Percentiles rank a stretch among this genome's conserved stretches.
Conservation (phyloP, 2,113 vertebrate genomes). For the Empidonax alnorum region DNA sequence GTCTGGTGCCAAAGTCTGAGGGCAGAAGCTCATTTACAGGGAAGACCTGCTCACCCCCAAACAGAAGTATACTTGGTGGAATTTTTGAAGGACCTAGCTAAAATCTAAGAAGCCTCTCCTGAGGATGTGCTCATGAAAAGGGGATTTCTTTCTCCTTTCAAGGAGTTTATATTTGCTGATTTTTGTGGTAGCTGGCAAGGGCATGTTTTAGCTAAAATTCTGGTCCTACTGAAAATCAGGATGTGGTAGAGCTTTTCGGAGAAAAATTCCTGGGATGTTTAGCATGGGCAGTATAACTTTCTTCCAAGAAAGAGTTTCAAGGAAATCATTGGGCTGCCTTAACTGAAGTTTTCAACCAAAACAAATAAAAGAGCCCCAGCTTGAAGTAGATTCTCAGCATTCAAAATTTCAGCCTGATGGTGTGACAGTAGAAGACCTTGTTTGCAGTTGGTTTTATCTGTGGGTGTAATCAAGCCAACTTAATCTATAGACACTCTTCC, state of each 20-base stretch:
- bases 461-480: slow-evolving; percentile 14
- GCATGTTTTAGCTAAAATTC: not conserved
- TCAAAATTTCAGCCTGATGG: not conserved
- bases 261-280: not conserved
- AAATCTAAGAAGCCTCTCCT: not conserved
- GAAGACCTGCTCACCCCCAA: not conserved
- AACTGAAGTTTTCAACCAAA: slow-evolving; percentile 37
- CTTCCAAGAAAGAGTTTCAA: not conserved
- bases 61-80: not conserved
- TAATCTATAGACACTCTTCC: not conserved
- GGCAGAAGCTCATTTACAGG: not conserved
- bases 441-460: slow-evolving; percentile 11
- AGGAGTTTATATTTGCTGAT: not conserved
- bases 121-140: not conserved
- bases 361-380: not conserved
- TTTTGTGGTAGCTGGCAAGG: not conserved
- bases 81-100: not conserved
- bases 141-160: not conserved
- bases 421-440: not conserved
- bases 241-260: not conserved
- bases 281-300: not conserved
- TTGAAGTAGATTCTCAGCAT: not conserved
- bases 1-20: not conserved
- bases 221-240: not conserved
- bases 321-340: slow-evolving; percentile 17